Evolutionary conservation across 2,888 invertebrate genomes (phyloP), one percentile per base, ranked within the genome.

Genomic region (Villa cingulata): DNA sequence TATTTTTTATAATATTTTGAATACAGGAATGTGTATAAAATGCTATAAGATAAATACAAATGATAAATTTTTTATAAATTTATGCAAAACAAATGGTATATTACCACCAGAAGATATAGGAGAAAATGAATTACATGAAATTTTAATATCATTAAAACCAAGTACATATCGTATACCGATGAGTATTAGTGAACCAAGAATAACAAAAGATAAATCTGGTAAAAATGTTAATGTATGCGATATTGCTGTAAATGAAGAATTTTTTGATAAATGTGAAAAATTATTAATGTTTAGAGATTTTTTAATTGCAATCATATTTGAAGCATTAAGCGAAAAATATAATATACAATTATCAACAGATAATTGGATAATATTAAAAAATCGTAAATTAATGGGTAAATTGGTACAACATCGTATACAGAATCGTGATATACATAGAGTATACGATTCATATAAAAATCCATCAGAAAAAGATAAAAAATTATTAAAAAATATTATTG

Each of bases 181-280:
- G 86, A 91, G 91, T 63, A 83, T 94, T 53, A 90, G 90, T 0
- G 83, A 84, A 60, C 78, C 85, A 5, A 80, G 83, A 56, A 74
- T 75, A 7, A 89, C 88, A 59, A 68, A 72, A 19, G 91, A 91
- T 63, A 90, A 87, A 64, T 74, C 78, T 45, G 85, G 86, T 29
- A 72, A 75, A 19, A 76, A 79, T 0, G 83, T 83, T 36, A 77
- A 78, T 49, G 86, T 80, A 0, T 87, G 84, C 62, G 92, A 94
- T 66, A 78, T 94, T 27, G 86, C 88, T 3, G 77, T 94, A 32
- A 84, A 88, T 66, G 76, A 85, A 3, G 69, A 71, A 2, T 92
- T 90, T 60, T 82, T 83, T 59, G 72, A 74, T 29, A 89, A 88
- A 73, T 78, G 88, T 50, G 74, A 80, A 59, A 75, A 72, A 6